These are phyloP conservation scores for human (Homo sapiens) DNA, from an alignment of 2,113 vertebrate species.

Conservation along the genomic window DNA sequence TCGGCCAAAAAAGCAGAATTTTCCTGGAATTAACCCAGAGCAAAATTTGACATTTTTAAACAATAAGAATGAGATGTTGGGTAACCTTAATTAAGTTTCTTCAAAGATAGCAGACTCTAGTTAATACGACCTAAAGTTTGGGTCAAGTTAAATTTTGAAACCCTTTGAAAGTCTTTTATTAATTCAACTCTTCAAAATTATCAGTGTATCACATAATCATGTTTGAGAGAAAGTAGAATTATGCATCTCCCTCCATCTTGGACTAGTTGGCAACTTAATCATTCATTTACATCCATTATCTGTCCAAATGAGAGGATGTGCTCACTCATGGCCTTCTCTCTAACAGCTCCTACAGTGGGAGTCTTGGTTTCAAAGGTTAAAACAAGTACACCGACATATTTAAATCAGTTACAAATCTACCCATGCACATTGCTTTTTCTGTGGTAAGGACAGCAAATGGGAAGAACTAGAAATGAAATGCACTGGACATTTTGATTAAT, in stretches of 20 bases:
- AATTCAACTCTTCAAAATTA: constrained; percentile 23
- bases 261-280: background rate
- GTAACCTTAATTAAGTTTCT: constrained; percentile 17
- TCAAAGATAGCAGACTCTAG: background rate
- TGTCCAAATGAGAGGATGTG: background rate
- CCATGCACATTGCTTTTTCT: background rate
- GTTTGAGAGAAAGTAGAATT: constrained; percentile 32
- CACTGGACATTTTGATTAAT: constrained; percentile 54
- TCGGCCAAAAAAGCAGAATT: constrained; percentile 50
- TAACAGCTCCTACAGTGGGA: background rate
- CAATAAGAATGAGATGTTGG: constrained; percentile 11
- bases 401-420: background rate
- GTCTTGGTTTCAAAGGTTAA: constrained; percentile 34
- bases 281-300: background rate
- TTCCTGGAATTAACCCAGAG: constrained; percentile 39
- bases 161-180: background rate
- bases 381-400: background rate
- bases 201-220: background rate
- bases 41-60: constrained; percentile 37
- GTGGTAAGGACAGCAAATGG: background rate
- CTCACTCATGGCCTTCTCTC: background rate
- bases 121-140: constrained; percentile 10
- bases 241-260: background rate
- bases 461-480: constrained; percentile 18
- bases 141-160: background rate